Percentiles rank a stretch among this genome's conserved stretches.
phyloP scores from a whole-genome alignment of 2,888 invertebrate genomes.

The Ochlodes sylvanus region DNA sequence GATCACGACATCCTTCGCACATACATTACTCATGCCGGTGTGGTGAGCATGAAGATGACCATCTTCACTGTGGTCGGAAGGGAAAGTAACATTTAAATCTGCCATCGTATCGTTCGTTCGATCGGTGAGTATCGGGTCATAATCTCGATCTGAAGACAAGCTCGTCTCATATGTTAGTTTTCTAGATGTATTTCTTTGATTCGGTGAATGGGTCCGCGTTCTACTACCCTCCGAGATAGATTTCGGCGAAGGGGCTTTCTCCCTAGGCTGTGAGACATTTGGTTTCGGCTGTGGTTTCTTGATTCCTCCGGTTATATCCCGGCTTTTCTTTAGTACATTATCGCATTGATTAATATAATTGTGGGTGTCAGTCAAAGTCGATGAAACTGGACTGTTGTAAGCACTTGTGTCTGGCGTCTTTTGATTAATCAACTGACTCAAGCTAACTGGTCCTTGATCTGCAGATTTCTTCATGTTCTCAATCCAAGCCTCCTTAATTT shows the following conservation, averaged over 20 bases:
- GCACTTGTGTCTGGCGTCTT: slow-evolving; percentile 54
- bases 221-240: slow-evolving; percentile 53
- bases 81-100: slow-evolving; percentile 76
- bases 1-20: slow-evolving; percentile 9
- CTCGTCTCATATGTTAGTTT: slow-evolving; percentile 69
- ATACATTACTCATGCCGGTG: slow-evolving; percentile 23
- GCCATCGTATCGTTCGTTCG: slow-evolving; percentile 81
- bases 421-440: slow-evolving; percentile 72
- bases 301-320: slow-evolving; percentile 65
- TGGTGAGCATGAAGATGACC: slow-evolving; percentile 46
- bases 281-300: slow-evolving; percentile 54
- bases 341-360: slow-evolving; percentile 69
- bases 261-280: slow-evolving; percentile 20
- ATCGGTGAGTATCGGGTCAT: slow-evolving; percentile 70
- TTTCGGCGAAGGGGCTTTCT: slow-evolving; percentile 47
- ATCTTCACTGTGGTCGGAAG: slow-evolving; percentile 70
- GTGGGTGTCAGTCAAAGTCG: slow-evolving; percentile 66
- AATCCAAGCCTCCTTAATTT: slow-evolving; percentile 71
- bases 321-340: slow-evolving; percentile 66
- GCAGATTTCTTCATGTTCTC: slow-evolving; percentile 53
- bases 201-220: slow-evolving; percentile 63
- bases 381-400: slow-evolving; percentile 55
- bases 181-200: slow-evolving; percentile 55
- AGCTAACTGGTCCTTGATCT: slow-evolving; percentile 71
- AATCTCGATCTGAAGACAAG: slow-evolving; percentile 64